Evolutionary conservation across 1,140 invertebrate species (phyloP).

Genomic region (Odontomachus brunneus): DNA sequence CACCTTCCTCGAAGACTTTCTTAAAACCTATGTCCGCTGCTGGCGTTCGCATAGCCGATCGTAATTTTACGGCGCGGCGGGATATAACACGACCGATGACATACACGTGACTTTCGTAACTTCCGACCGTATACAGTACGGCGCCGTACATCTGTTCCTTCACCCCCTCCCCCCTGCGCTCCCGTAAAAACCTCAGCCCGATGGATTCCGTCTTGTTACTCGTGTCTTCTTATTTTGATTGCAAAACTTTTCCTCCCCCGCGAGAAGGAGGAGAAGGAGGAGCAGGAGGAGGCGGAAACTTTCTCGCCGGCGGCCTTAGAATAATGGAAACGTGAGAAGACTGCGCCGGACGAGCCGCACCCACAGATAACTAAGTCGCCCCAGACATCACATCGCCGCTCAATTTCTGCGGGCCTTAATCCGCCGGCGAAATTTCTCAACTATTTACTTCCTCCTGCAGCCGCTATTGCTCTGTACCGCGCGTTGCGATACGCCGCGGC

Average conservation of each 20-base stretch:
- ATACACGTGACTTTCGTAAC: conserved; percentile 36
- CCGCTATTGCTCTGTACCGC: not conserved
- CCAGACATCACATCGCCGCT: conserved; percentile 46
- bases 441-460: conserved; percentile 26
- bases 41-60: not conserved
- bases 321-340: conserved; percentile 75
- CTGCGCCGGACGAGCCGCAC: conserved; percentile 61
- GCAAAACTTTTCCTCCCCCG: conserved; percentile 39
- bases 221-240: conserved; percentile 53
- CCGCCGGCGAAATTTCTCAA: conserved; percentile 54
- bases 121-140: conserved; percentile 4
- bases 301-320: conserved; percentile 65
- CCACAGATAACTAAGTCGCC: conserved; percentile 48
- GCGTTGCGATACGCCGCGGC: not conserved
- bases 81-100: not conserved
- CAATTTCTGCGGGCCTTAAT: conserved; percentile 61
- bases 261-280: not conserved
- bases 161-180: too few relatives aligned
- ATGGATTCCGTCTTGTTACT: conserved; percentile 42
- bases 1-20: too few relatives aligned
- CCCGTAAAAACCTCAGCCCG: conserved; percentile 30
- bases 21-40: not conserved
- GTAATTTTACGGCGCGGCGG: not conserved
- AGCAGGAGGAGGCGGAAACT: conserved; percentile 46
- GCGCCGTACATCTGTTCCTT: conserved; percentile 26